Evolutionary conservation across 2,113 vertebrate species (phyloP).

Genomic region (Crotalus viridis): DNA sequence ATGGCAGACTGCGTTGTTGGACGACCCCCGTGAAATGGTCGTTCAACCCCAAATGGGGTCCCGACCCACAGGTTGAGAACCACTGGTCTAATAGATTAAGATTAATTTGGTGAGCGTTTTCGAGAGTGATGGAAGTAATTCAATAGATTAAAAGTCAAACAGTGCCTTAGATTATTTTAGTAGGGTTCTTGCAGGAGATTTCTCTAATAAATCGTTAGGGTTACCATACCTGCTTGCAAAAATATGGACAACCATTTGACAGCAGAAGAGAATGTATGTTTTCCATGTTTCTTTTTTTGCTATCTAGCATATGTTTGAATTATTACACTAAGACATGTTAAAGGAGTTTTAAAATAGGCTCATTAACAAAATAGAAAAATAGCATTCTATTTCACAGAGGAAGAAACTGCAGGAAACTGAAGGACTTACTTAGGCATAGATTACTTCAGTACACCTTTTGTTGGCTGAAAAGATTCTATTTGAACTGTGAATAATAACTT

Average conservation of each 20-base stretch:
- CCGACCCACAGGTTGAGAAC: too few species aligned
- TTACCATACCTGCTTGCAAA: not conserved
- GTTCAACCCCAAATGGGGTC: too few species aligned
- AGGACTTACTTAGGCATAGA: not conserved
- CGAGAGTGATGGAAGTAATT: not conserved
- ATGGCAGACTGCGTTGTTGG: too few species aligned
- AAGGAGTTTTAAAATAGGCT: not conserved
- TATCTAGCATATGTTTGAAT: not conserved
- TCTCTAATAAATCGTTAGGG: not conserved
- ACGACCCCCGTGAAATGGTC: too few species aligned
- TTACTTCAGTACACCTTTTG: not conserved
- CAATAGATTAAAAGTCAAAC: not conserved
- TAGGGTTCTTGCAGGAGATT: not conserved
- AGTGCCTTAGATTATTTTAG: not conserved
- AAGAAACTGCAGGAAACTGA: not conserved
- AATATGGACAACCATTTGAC: not conserved
- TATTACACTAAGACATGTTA: not conserved
- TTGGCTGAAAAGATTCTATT: not conserved
- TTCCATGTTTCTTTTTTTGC: not conserved
- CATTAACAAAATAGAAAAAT: not conserved
- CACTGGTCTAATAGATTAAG: not conserved
- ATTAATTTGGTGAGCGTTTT: not conserved
- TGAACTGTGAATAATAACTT: not conserved
- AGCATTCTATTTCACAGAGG: not conserved
- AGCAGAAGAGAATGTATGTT: not conserved